Base-by-base conservation (phyloP, 2,797 vertebrate genomes). In the Carcharodon carcharias region DNA sequence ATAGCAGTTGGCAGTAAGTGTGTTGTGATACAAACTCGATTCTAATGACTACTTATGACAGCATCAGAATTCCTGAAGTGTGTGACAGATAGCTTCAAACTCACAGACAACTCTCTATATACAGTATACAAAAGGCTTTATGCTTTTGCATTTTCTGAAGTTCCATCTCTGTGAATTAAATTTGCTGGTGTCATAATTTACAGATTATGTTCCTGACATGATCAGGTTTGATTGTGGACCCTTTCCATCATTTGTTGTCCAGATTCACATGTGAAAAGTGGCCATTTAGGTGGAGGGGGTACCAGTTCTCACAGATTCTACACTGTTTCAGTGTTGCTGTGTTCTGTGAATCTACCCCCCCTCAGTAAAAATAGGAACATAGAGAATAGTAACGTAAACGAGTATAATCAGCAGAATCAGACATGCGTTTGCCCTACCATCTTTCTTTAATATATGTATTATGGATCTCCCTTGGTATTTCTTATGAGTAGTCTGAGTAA, bases 101-200 rank as follows among this genome's bases (percentile, higher is more conserved):
- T 58, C 28, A 31, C 56, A 89, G 87, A 54, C 35, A 63, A 65
- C 14, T 65, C 58, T 65, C 61, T 23, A 21, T n/a, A 63, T 93
- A 63, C 7, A 18, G 16, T 40, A 63, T 65, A 93, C n/a, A 63
- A 93, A 93, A 23, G 40, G 58, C 63, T 65, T 65, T 23, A 35
- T 65, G 35, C 16, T 35, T 65, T 61, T 21, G 35, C 89, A 23
- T 40, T 93, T 93, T 63, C 58, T 93, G 89, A 93, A 92, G 35
- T 93, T 93, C 61, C 89, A 65, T 65, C 89, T 9, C 89, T 40
- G 58, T 92, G 58, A 63, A 65, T 92, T 92, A 35, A 65, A 92
- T n/a, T 63, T 92, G 89, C 58, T 92, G 58, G 12, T 63, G 14
- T 92, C 56, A 92, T 91, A 31, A 31, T 61, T 12, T 61, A 26